These are phyloP conservation scores for Anarrhichthys ocellatus DNA, from an alignment of 2,113 vertebrate species.

Conservation along the genomic window DNA sequence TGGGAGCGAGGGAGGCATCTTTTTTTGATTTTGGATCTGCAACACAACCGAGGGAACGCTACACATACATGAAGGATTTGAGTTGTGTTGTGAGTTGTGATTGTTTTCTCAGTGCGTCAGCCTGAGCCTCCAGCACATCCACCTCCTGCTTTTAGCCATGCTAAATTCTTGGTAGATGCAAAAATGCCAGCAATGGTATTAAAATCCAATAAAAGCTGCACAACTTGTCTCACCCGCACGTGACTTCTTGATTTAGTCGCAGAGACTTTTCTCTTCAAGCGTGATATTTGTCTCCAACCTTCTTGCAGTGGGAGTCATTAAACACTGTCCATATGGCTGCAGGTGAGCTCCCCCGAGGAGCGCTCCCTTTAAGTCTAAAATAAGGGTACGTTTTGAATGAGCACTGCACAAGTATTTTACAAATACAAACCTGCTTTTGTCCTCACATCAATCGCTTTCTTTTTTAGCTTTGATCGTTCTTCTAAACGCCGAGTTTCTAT, in stretches of 20 bases:
- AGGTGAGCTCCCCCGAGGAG: neutral
- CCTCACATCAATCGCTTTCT: neutral
- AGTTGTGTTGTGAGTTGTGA: slow-evolving; percentile 1
- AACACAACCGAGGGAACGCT: neutral
- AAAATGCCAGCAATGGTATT: neutral
- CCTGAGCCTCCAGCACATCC: neutral
- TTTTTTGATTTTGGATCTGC: neutral
- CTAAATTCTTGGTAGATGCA: neutral
- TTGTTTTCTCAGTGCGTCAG: neutral
- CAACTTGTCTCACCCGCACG: neutral
- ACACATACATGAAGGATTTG: neutral
- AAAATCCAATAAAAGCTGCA: neutral
- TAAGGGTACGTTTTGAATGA: neutral
- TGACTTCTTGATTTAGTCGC: neutral
- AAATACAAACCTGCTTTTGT: neutral
- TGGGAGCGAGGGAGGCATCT: neutral
- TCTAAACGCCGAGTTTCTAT: neutral
- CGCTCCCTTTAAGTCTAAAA: neutral
- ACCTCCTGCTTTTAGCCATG: neutral
- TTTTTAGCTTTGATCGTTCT: neutral
- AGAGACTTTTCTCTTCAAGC: neutral
- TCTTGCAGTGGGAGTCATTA: neutral
- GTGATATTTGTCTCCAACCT: neutral
- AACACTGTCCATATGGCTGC: neutral
- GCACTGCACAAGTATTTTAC: neutral